Conservation (phyloP, 1,140 invertebrate species). For the Drosophila ohnishii region DNA sequence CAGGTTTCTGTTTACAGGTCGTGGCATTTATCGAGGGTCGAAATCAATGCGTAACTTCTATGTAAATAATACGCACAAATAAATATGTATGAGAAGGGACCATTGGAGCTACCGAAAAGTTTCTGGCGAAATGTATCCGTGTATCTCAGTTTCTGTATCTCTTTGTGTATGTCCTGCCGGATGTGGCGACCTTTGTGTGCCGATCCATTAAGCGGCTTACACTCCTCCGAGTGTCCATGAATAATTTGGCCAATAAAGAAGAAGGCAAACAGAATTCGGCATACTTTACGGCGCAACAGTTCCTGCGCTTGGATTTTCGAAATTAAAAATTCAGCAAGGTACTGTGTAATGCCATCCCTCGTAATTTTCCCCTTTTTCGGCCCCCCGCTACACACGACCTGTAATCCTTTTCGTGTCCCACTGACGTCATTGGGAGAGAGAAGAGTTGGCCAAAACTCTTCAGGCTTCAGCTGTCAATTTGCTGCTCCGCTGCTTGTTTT, state of each 20-base stretch:
- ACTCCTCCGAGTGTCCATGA: constrained; percentile 60
- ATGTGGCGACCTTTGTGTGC: constrained; percentile 71
- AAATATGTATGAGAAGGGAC: not conserved
- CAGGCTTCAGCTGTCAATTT: constrained; percentile 46
- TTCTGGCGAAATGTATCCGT: constrained; percentile 28
- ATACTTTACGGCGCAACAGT: constrained; percentile 59
- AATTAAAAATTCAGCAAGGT: constrained; percentile 27
- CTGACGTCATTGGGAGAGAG: constrained; percentile 50
- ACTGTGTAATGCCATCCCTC: not conserved
- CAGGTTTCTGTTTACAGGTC: constrained; percentile 36
- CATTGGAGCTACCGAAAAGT: constrained; percentile 28
- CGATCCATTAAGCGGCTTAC: constrained; percentile 75
- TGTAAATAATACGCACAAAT: constrained; percentile 50
- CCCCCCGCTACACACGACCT: not conserved
- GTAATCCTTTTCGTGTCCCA: constrained; percentile 13
- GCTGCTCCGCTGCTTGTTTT: constrained; percentile 20
- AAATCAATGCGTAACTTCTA: constrained; percentile 60
- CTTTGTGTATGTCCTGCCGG: constrained; percentile 42
- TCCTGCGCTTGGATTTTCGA: constrained; percentile 9
- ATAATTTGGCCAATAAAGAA: constrained; percentile 66
- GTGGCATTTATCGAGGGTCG: constrained; percentile 41
- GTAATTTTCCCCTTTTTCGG: not conserved
- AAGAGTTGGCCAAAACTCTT: constrained; percentile 15
- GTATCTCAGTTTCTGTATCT: constrained; percentile 11
- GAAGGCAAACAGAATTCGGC: constrained; percentile 2